Base-by-base conservation (phyloP, 2,888 invertebrate species). In the Leucania comma region DNA sequence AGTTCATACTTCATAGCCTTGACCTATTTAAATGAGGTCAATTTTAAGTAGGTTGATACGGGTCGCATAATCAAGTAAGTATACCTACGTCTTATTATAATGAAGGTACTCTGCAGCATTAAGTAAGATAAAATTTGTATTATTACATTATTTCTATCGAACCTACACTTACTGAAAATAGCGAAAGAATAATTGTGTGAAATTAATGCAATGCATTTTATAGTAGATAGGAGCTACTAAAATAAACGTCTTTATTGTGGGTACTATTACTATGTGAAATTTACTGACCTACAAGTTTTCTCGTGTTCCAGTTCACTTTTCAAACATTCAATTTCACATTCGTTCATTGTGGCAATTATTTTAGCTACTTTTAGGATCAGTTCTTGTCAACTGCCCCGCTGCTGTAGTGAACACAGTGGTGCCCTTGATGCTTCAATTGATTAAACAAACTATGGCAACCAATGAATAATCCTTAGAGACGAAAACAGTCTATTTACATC, bases 281-380 rank as follows among this genome's bases (percentile, higher is more conserved):
- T 65, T 81, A 87, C 91, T 88, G 72, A 96, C 96, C 96, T 93
- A 89, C 92, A 93, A 70, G 91, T 90, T 84, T 93, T 96, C 88
- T 96, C 96, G 78, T 95, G 94, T 70, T 96, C 96, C 80, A 95
- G 86, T 89, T 96, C 96, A 74, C 84, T 91, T 91, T 93, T 96
- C 73, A 96, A 88, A 79, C 82, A 87, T 59, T 96, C 96, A 70
- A 96, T 93, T 91, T 96, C 96, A 88, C 87, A 93, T 72, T 96
- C 96, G 82, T 92, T 93, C 94, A 95, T 94, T 87, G 68, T 88
- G 57, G 54, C 53, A 68, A 51, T 53, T 72, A 22, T 50, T 68
- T 68, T 61, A 32, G 14, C 29, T 63, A 73, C 35, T 77, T 71
- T 61, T 72, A 66, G 32, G 58, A 51, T 68, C 68, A 74, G 58